Evolutionary conservation across 2,888 invertebrate species (phyloP).

Genomic region (Bombylius discolor): DNA sequence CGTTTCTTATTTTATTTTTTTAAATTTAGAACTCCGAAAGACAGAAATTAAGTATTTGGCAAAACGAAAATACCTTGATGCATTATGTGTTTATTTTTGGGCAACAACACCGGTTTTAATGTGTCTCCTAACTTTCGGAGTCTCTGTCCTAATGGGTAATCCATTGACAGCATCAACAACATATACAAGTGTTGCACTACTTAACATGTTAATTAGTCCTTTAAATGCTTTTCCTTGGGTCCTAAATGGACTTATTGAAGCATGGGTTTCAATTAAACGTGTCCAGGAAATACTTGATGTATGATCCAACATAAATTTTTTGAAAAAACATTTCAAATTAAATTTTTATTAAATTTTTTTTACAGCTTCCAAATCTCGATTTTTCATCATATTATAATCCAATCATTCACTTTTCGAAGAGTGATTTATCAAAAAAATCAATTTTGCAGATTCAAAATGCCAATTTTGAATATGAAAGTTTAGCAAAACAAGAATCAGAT

Average conservation of each 20-base stretch:
- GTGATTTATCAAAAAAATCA: constrained; percentile 42
- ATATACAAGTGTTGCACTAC: constrained; percentile 86
- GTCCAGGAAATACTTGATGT: constrained; percentile 71
- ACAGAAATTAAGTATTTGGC: constrained; percentile 66
- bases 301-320: constrained; percentile 24
- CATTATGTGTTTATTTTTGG: constrained; percentile 96
- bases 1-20: background rate
- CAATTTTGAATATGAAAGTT: constrained; percentile 37
- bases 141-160: constrained; percentile 64
- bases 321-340: background rate
- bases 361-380: constrained; percentile 28
- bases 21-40: constrained; percentile 45
- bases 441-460: constrained; percentile 46
- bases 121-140: constrained; percentile 68
- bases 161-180: constrained; percentile 77
- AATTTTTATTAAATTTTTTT: background rate
- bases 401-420: constrained; percentile 21
- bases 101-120: constrained; percentile 91
- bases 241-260: constrained; percentile 87
- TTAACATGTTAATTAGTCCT: constrained; percentile 92
- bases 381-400: constrained; percentile 32
- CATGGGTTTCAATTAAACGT: constrained; percentile 85
- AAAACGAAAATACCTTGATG: constrained; percentile 89
- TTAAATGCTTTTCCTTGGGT: constrained; percentile 98
- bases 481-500: constrained; percentile 10